Evolutionary conservation across 2,888 invertebrate species (phyloP), one percentile per base, ranked within the genome.

Genomic region (Drosophila paramelanica): DNA sequence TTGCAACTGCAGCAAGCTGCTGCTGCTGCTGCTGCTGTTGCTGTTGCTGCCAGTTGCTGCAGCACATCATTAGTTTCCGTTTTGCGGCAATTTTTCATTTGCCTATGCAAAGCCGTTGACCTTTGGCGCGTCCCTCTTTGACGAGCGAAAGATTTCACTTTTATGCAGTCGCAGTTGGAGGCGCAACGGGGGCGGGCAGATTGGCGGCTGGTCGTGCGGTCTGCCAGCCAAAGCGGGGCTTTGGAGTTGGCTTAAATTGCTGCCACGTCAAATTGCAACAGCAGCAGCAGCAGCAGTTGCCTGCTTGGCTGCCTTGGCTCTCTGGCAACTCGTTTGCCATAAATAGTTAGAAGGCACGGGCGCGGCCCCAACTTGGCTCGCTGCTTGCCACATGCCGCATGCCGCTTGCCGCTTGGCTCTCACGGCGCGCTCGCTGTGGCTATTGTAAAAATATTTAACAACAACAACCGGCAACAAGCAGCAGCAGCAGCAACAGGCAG

Each of bases 21-120:
- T 27, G 46, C 43, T 11, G 43, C 13, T 38, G 52, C 11, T 36
- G 59, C 20, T 17, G 31, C 66, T 61, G 31, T 64, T 61, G 73
- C 72, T 70, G 58, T 17, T 42, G 52, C 72, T 72, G 76, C 72
- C 64, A 62, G 61, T 62, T 57, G 69, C 58, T 56, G 82, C 88
- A 87, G 77, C 90, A 90, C 90, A 89, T 89, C 89, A 89, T 89
- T 90, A 89, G 89, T 90, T 87, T 88, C 89, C 88, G 86, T 88
- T 89, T 89, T 90, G 90, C 67, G 86, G 90, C 89, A 89, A 90
- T 89, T 89, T 88, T 90, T 89, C 90, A 89, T 82, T 83, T 88
- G 85, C 86, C 68, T 84, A 87, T 81, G 84, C 84, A 73, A 78
- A 75, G 83, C 69, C 79, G 87, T 87, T 89, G 88, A 87, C 89